Conservation (phyloP, 2,113 vertebrate species). For the Aegotheles bennettii region DNA sequence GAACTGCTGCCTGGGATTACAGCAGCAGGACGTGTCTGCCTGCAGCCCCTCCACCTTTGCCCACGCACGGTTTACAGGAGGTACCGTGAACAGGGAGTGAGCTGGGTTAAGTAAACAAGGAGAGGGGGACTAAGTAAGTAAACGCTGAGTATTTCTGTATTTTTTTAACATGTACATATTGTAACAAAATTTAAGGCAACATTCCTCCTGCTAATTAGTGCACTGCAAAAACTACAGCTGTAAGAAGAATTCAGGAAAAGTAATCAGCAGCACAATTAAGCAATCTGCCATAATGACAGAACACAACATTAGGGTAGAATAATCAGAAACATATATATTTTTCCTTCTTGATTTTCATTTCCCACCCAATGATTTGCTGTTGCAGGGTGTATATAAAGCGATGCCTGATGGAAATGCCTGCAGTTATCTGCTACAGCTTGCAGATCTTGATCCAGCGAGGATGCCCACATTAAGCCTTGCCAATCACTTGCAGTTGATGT, state of each 20-base stretch:
- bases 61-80: not conserved
- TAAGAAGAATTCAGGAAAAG: slow-evolving; percentile 69
- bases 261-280: slow-evolving; percentile 74
- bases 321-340: slow-evolving; percentile 70
- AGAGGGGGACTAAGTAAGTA: not conserved
- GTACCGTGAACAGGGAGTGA: not conserved
- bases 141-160: not conserved
- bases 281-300: slow-evolving; percentile 71
- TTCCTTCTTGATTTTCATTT: slow-evolving; percentile 57
- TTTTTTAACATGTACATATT: not conserved
- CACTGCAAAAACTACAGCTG: slow-evolving; percentile 49
- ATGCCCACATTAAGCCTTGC: not conserved
- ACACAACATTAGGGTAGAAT: slow-evolving; percentile 67
- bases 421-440: not conserved
- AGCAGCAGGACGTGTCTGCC: not conserved
- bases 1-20: not conserved
- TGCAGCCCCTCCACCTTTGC: not conserved
- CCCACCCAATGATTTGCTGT: slow-evolving; percentile 40
- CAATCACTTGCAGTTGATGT: not conserved
- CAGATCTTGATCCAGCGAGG: not conserved
- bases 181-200: slow-evolving; percentile 43
- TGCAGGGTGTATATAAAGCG: not conserved
- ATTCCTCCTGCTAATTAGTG: slow-evolving; percentile 63
- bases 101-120: slow-evolving; percentile 12
- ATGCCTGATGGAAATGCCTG: not conserved